Conservation (phyloP, 2,888 invertebrate genomes). For the Caenorhabditis wallacei region DNA sequence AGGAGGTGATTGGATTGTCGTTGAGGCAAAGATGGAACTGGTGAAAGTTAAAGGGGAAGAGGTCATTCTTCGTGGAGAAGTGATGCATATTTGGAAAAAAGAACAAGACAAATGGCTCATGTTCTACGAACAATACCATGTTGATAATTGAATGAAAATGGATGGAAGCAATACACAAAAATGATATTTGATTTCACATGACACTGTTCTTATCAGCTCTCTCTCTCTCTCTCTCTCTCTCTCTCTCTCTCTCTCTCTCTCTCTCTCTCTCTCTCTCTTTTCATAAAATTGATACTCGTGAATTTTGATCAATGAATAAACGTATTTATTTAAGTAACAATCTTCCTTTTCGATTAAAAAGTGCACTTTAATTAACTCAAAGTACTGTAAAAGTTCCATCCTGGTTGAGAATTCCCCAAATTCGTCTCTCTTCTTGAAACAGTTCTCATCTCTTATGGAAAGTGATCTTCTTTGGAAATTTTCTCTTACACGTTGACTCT, state of each 20-base stretch:
- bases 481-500: no score
- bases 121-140: slow-evolving; percentile 61
- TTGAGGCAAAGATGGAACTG: slow-evolving; percentile 56
- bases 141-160: slow-evolving; percentile 39
- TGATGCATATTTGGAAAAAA: slow-evolving; percentile 63
- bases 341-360: background rate
- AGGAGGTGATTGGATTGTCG: slow-evolving; percentile 57
- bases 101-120: slow-evolving; percentile 56
- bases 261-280: background rate
- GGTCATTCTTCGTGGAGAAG: slow-evolving; percentile 53
- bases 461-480: no score
- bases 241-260: background rate
- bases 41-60: slow-evolving; percentile 41
- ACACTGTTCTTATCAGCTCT: slow-evolving; percentile 33
- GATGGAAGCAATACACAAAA: slow-evolving; percentile 5
- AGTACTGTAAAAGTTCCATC: no score
- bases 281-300: slow-evolving; percentile 7
- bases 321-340: slow-evolving; percentile 25
- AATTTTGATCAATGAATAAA: slow-evolving; percentile 32
- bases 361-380: no score
- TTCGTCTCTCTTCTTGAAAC: background rate
- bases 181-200: slow-evolving; percentile 38
- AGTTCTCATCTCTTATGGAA: no score
- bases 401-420: no score
- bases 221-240: slow-evolving; percentile 5